These are phyloP conservation scores for Brassicogethes aeneus DNA, from an alignment of 2,888 invertebrate genomes.

Conservation along the genomic window DNA sequence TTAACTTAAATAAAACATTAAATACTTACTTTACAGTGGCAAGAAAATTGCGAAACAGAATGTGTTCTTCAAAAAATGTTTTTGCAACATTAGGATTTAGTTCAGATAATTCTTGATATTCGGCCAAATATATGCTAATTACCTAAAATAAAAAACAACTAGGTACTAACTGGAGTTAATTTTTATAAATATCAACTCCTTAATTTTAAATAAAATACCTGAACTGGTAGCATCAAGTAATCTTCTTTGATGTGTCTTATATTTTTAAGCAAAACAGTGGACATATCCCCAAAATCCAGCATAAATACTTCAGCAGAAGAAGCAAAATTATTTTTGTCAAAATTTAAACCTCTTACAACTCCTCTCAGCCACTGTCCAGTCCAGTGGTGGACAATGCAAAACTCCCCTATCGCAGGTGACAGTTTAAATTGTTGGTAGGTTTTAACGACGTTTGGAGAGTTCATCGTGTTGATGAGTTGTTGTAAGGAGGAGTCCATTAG, in stretches of 20 bases:
- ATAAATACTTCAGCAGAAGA: constrained; percentile 18
- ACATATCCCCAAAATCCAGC: constrained; percentile 25
- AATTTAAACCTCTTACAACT: constrained; percentile 14
- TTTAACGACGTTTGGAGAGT: constrained; percentile 12
- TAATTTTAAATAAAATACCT: constrained; percentile 15
- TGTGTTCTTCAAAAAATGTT: too few relatives aligned
- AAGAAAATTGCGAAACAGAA: too few relatives aligned
- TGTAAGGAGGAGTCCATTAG: constrained; percentile 16
- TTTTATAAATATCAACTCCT: constrained; percentile 1
- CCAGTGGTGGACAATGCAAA: constrained; percentile 22
- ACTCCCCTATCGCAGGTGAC: constrained; percentile 24
- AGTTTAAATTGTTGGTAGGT: constrained; percentile 22
- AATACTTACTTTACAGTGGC: too few relatives aligned
- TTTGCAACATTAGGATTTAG: too few relatives aligned
- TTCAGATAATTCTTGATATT: too few relatives aligned
- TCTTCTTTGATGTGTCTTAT: constrained; percentile 22
- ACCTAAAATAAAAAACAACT: too few relatives aligned
- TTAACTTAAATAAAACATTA: too few relatives aligned
- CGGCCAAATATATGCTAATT: too few relatives aligned
- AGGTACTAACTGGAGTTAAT: constrained; percentile 1
- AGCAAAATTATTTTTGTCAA: constrained; percentile 9
- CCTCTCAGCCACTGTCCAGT: constrained; percentile 22
- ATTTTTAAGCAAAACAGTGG: constrained; percentile 15
- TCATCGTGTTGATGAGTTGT: constrained; percentile 16
- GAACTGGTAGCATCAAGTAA: constrained; percentile 23